Evolutionary conservation across 2,113 vertebrate genomes (phyloP).

Genomic region (Paradoxurus hermaphroditus): DNA sequence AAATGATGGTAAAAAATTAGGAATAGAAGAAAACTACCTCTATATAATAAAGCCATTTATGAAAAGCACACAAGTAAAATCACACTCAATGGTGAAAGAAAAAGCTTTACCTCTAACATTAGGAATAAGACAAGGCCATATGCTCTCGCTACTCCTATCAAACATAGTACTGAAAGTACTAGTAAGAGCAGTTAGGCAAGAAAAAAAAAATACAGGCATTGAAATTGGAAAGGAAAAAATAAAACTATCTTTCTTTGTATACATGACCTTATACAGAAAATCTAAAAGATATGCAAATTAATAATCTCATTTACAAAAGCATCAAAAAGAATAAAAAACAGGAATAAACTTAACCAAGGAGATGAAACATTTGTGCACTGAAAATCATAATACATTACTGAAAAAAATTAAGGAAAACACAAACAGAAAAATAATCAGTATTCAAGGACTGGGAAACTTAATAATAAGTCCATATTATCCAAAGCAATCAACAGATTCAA

Average conservation of each 20-base stretch:
- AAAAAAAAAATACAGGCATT: background rate
- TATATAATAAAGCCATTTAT: background rate
- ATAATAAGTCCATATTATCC: background rate
- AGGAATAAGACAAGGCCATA: background rate
- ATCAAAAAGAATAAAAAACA: background rate
- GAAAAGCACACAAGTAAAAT: background rate
- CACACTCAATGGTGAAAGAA: background rate
- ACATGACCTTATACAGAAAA: background rate
- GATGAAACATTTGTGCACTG: background rate
- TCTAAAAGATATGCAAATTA: background rate
- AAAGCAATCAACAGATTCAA: background rate
- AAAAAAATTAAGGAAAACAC: background rate
- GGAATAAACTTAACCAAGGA: background rate
- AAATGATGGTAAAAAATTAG: background rate
- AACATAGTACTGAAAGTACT: background rate
- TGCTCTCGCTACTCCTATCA: background rate
- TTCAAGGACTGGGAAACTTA: background rate
- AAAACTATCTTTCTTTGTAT: background rate
- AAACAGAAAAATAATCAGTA: background rate
- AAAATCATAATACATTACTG: background rate
- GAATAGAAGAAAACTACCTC: background rate
- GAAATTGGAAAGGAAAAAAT: background rate
- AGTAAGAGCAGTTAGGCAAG: background rate
- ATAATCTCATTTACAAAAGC: background rate
- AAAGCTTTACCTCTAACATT: background rate